These are phyloP conservation scores for Spongia lamella DNA, from an alignment of 37 sponge, comb jelly and placozoan genomes.

Conservation along the genomic window DNA sequence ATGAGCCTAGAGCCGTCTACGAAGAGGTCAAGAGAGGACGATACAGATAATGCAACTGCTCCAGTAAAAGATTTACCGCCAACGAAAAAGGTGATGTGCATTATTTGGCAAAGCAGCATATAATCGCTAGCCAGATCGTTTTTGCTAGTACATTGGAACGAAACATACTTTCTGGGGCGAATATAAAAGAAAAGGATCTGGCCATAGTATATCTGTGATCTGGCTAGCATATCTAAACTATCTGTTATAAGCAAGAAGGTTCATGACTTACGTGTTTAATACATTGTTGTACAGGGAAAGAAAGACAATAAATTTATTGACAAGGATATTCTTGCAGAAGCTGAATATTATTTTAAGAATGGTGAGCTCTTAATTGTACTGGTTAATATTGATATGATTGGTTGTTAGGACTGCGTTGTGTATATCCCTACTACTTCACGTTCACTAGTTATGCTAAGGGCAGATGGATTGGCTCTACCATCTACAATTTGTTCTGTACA, in stretches of 20 bases:
- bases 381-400: background rate
- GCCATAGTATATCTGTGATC: too few relatives aligned
- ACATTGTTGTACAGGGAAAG: background rate
- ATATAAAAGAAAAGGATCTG: too few relatives aligned
- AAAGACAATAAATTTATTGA: slow-evolving; percentile 30
- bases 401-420: slow-evolving; percentile 69
- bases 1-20: too few relatives aligned
- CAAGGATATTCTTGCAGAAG: slow-evolving; percentile 64
- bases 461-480: slow-evolving; percentile 77
- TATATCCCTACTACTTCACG: slow-evolving; percentile 82
- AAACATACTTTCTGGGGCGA: too few relatives aligned
- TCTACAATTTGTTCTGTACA: slow-evolving; percentile 76
- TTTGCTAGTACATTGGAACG: too few relatives aligned
- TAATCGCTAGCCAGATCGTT: background rate
- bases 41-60: background rate
- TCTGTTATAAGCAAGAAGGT: too few relatives aligned
- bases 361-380: slow-evolving; percentile 31
- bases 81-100: background rate
- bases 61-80: background rate
- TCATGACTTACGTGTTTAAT: too few relatives aligned
- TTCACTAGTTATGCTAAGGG: slow-evolving; percentile 83
- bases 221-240: background rate
- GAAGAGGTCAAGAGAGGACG: background rate
- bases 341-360: slow-evolving; percentile 67
- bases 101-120: background rate